These are phyloP conservation scores for Prunella strophiata DNA, from an alignment of 2,797 vertebrate species.

Conservation along the genomic window DNA sequence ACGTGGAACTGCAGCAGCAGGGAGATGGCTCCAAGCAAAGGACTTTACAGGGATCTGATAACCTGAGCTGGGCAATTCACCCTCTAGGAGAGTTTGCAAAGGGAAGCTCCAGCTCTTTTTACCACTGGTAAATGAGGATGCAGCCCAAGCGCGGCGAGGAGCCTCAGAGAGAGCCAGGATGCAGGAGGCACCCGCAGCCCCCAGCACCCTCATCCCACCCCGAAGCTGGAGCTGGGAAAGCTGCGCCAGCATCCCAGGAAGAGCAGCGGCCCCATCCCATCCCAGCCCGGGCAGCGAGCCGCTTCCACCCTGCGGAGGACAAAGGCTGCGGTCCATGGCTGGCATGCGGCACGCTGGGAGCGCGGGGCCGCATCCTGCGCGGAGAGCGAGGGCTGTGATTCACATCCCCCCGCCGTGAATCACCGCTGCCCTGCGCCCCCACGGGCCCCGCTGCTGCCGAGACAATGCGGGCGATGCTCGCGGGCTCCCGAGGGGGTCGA, in stretches of 20 bases:
- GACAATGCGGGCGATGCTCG: background rate
- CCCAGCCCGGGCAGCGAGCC: background rate
- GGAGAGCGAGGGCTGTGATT: constrained; percentile 23
- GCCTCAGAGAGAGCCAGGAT: background rate
- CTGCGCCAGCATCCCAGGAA: background rate
- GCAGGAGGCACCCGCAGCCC: background rate
- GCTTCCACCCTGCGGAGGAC: constrained; percentile 44
- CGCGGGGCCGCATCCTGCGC: constrained; percentile 42
- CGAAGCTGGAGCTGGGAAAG: background rate
- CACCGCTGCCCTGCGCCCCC: constrained; percentile 10
- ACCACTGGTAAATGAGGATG: fast-evolving
- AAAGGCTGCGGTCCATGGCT: constrained; percentile 40
- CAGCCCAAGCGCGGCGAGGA: background rate
- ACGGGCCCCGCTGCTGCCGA: background rate
- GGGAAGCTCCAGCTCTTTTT: background rate
- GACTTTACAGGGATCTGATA: background rate
- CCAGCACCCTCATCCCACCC: background rate
- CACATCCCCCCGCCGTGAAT: constrained; percentile 25
- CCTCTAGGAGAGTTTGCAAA: background rate
- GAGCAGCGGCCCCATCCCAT: background rate
- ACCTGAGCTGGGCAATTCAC: fast-evolving
- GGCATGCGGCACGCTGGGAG: background rate
- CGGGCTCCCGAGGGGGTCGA: background rate
- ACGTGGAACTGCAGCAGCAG: fast-evolving
- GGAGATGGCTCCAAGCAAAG: fast-evolving